phyloP scores from a whole-genome alignment of 1,140 invertebrate genomes.

The Bombus superbus region DNA sequence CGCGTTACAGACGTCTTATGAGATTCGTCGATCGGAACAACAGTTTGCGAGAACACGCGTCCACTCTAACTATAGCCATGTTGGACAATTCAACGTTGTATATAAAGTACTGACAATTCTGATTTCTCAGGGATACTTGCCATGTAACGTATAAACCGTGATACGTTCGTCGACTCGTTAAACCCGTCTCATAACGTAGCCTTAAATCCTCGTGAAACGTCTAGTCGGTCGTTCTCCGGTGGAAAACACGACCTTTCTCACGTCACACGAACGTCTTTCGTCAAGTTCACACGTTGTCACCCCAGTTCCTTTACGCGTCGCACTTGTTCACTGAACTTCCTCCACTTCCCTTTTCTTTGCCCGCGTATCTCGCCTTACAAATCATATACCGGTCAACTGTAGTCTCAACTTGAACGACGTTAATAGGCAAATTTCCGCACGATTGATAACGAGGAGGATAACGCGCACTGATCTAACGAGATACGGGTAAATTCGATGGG shows the following conservation, averaged over 20 bases:
- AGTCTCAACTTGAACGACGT: background rate
- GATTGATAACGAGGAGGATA: background rate
- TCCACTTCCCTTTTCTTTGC: constrained; percentile 7
- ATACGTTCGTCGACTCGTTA: constrained; percentile 44
- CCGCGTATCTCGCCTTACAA: background rate
- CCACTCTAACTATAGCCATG: too few species aligned
- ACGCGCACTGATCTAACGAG: constrained; percentile 28
- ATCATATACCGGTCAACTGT: background rate
- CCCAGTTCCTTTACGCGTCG: constrained; percentile 2
- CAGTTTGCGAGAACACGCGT: too few species aligned
- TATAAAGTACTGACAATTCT: background rate
- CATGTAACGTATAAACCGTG: constrained; percentile 60
- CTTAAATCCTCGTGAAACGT: constrained; percentile 49
- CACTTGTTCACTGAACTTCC: constrained; percentile 64
- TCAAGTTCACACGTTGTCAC: constrained; percentile 39
- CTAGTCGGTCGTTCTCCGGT: constrained; percentile 26
- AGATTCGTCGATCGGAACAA: too few species aligned
- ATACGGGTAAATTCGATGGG: background rate
- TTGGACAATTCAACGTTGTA: background rate
- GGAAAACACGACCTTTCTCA: constrained; percentile 49
- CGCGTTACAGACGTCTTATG: too few species aligned
- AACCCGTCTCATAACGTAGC: constrained; percentile 63
- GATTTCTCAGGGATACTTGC: constrained; percentile 40
- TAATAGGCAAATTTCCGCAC: background rate
- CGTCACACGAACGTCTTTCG: constrained; percentile 24